Evolutionary conservation across 2,888 invertebrate species (phyloP).

Genomic region (Neria commutata): DNA sequence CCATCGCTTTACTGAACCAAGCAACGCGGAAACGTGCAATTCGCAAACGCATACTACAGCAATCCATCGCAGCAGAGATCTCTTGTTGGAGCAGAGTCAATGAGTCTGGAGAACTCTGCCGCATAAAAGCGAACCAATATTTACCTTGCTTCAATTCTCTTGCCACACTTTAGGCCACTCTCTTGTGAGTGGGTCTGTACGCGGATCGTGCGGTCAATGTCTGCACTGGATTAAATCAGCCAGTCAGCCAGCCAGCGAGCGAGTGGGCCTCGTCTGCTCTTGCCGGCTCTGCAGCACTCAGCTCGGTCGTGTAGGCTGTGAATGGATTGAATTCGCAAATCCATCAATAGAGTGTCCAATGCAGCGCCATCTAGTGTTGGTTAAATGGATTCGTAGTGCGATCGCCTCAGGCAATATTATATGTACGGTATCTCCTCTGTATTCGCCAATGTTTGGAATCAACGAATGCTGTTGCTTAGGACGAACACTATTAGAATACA

Average conservation of each 20-base stretch:
- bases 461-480: neutral
- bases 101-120: neutral
- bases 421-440: conserved; percentile 11
- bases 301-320: conserved; percentile 18
- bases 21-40: conserved; percentile 2
- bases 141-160: neutral
- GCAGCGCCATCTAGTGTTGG: conserved; percentile 44
- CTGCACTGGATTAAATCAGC: conserved; percentile 24
- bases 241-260: neutral
- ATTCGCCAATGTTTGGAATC: neutral
- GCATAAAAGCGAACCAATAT: neutral
- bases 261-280: conserved; percentile 4
- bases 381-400: conserved; percentile 21
- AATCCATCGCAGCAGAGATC: neutral
- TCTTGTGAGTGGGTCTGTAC: neutral
- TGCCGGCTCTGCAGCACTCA: neutral
- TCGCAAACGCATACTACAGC: neutral
- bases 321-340: conserved; percentile 42
- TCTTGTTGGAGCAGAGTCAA: neutral
- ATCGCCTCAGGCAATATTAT: conserved; percentile 7
- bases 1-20: neutral
- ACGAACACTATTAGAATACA: conserved; percentile 39
- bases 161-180: neutral
- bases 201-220: conserved; percentile 14
- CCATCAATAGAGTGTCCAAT: conserved; percentile 44